Percentiles rank a stretch among this genome's conserved stretches.
Evolutionary conservation across 2,797 vertebrate species (phyloP).

Genomic region (Smutsia temminckii): DNA sequence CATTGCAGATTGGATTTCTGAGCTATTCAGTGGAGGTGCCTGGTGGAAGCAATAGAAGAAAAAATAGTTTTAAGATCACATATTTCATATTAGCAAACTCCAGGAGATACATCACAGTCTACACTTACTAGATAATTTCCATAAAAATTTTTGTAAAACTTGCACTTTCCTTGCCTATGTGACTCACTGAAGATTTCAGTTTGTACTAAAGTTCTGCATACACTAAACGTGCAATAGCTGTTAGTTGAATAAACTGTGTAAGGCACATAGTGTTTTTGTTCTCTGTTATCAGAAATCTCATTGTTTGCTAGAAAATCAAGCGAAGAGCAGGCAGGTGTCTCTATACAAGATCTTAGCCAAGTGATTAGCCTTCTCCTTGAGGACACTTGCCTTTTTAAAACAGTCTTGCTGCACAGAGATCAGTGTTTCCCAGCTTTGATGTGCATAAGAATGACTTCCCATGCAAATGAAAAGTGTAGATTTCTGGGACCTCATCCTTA

Average conservation of each 20-base stretch:
- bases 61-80: neutral
- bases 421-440: neutral
- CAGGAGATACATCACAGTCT: neutral
- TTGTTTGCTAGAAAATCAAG: conserved; percentile 30
- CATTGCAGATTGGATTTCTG: neutral
- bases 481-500: neutral
- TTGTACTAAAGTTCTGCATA: neutral
- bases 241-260: neutral
- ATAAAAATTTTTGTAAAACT: neutral
- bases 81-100: conserved; percentile 18
- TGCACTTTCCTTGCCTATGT: neutral
- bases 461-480: neutral
- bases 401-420: neutral
- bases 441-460: neutral
- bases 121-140: neutral
- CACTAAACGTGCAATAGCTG: neutral
- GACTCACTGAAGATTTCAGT: conserved; percentile 1
- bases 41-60: neutral
- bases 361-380: neutral
- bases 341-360: neutral
- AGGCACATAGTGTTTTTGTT: neutral
- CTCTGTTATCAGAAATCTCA: neutral
- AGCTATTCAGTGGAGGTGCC: neutral
- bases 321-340: neutral
- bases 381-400: neutral